Evolutionary conservation across 2,797 vertebrate species (phyloP).

Genomic region (Esox masquinongy): DNA sequence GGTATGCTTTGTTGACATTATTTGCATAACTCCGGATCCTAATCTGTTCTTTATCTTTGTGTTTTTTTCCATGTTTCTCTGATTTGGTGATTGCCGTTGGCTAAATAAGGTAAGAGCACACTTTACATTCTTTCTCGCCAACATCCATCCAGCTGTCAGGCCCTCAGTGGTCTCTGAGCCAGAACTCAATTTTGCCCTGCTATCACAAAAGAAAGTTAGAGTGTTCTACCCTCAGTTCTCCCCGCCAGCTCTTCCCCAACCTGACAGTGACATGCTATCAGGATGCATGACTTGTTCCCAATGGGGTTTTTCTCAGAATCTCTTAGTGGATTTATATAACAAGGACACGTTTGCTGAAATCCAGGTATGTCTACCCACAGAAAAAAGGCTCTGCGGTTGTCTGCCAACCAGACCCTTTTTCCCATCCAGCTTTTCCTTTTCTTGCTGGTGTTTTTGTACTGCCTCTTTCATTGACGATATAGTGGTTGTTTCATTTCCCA

Average conservation of each 20-base stretch:
- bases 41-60: constrained; percentile 45
- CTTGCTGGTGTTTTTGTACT: constrained; percentile 30
- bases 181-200: constrained; percentile 54
- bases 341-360: constrained; percentile 63
- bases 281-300: constrained; percentile 68
- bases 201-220: constrained; percentile 50
- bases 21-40: constrained; percentile 45
- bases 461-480: constrained; percentile 42
- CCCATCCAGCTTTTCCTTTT: constrained; percentile 5
- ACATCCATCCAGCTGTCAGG: constrained; percentile 38
- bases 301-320: constrained; percentile 66
- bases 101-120: constrained; percentile 67
- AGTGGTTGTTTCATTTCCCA: constrained; percentile 39
- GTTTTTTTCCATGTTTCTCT: constrained; percentile 30
- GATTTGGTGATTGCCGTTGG: constrained; percentile 53
- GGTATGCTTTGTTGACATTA: constrained; percentile 54
- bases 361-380: constrained; percentile 58
- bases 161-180: constrained; percentile 53
- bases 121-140: constrained; percentile 59
- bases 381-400: constrained; percentile 45
- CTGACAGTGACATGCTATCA: constrained; percentile 61
- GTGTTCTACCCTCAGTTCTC: constrained; percentile 38
- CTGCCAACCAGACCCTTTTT: constrained; percentile 33
- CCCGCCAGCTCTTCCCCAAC: constrained; percentile 55
- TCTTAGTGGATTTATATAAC: constrained; percentile 63